These are phyloP conservation scores for Anastrepha ludens DNA, from an alignment of 1,140 invertebrate species.

Conservation along the genomic window DNA sequence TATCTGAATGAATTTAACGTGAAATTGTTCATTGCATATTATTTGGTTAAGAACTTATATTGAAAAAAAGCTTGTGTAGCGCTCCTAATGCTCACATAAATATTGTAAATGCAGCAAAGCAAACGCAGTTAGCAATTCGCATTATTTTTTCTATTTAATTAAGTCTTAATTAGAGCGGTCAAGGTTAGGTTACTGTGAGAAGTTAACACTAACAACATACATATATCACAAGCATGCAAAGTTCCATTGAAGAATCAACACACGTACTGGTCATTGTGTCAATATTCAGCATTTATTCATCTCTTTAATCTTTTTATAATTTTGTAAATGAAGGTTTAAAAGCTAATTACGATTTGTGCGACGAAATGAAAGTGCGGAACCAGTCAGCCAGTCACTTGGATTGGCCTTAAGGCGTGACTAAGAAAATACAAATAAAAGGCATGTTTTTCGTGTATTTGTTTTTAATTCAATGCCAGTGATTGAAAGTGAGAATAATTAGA, in stretches of 20 bases:
- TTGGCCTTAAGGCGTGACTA: constrained; percentile 30
- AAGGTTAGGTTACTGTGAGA: neutral
- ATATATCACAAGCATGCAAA: neutral
- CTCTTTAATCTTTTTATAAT: neutral
- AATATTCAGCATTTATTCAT: neutral
- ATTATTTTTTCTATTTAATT: no score
- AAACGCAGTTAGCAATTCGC: no score
- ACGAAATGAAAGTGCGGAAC: constrained; percentile 43
- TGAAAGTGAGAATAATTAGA: constrained; percentile 22
- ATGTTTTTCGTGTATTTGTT: neutral
- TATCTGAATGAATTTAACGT: no score
- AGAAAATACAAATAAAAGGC: neutral
- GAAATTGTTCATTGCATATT: no score
- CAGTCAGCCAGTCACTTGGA: neutral
- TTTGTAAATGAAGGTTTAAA: constrained; percentile 23
- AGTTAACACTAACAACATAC: neutral
- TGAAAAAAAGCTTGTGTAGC: no score
- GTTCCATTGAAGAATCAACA: constrained; percentile 29
- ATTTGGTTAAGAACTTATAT: no score
- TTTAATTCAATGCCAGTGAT: constrained; percentile 6
- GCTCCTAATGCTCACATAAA: no score
- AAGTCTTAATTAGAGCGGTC: neutral
- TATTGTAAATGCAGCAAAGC: no score
- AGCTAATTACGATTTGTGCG: constrained; percentile 6
- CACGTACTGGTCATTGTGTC: constrained; percentile 1